These are phyloP conservation scores for Drosophila tanythrix DNA, from an alignment of 2,888 invertebrate genomes.

Conservation along the genomic window DNA sequence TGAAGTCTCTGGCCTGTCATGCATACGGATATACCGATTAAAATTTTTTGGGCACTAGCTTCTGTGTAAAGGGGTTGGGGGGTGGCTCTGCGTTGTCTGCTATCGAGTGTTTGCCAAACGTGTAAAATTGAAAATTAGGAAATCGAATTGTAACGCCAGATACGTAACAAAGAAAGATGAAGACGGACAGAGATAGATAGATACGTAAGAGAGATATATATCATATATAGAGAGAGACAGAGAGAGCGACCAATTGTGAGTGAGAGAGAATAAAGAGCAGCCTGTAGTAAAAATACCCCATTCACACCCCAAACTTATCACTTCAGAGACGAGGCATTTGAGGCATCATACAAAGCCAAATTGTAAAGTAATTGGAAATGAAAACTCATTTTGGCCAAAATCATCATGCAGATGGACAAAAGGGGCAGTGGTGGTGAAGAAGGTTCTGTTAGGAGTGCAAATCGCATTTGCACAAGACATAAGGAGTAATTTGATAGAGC, in stretches of 20 bases:
- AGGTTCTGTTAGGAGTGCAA: conserved; percentile 4
- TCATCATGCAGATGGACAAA: conserved; percentile 39
- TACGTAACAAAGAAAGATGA: background rate
- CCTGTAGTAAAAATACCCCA: conserved; percentile 23
- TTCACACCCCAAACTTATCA: conserved; percentile 6
- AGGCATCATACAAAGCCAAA: conserved; percentile 65
- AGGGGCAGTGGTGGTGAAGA: background rate
- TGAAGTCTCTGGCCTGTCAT: conserved; percentile 62
- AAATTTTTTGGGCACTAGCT: conserved; percentile 17
- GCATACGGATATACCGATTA: conserved; percentile 52
- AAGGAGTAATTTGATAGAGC: conserved; percentile 39
- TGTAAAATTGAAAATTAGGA: conserved; percentile 80
- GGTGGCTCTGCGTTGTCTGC: conserved; percentile 37
- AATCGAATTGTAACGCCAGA: conserved; percentile 72
- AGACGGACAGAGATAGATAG: background rate
- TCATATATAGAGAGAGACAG: background rate
- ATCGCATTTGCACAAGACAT: conserved; percentile 26
- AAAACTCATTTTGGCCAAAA: conserved; percentile 72
- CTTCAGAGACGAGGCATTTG: conserved; percentile 39
- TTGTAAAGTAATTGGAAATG: conserved; percentile 79
- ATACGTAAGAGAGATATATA: no score
- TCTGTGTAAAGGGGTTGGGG: background rate
- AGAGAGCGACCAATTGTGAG: no score
- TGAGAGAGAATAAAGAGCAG: conserved; percentile 9
- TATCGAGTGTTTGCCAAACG: conserved; percentile 76